Evolutionary conservation across 2,888 invertebrate species (phyloP).

Genomic region (Chalcosyrphus nemorum): DNA sequence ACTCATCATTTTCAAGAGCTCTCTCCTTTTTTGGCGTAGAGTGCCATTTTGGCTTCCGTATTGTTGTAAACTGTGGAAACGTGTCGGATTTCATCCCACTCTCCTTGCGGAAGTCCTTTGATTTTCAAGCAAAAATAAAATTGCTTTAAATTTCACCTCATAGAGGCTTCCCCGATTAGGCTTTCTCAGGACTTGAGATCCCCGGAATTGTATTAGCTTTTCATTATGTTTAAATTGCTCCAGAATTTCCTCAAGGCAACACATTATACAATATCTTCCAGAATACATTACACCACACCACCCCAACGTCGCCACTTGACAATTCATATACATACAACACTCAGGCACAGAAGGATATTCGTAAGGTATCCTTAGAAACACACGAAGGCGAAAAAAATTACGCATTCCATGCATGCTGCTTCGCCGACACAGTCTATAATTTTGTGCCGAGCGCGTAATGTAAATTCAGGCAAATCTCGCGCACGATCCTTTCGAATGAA

Average conservation of each 20-base stretch:
- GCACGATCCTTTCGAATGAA: not conserved
- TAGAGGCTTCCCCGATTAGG: not conserved
- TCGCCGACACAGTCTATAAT: conserved; percentile 15
- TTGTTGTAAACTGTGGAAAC: no score
- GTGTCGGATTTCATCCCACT: no score
- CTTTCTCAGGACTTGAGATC: not conserved
- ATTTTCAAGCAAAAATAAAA: not conserved
- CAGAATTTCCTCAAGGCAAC: not conserved
- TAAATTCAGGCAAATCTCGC: conserved; percentile 7
- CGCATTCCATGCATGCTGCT: conserved; percentile 48
- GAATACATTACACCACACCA: not conserved
- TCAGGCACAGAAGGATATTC: not conserved
- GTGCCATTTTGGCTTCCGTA: no score
- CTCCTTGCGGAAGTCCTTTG: not conserved
- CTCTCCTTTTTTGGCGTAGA: no score
- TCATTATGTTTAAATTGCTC: not conserved
- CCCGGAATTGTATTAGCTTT: conserved; percentile 6
- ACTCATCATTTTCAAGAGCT: no score
- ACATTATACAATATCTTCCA: not conserved
- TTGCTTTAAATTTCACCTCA: not conserved
- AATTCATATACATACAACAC: no score
- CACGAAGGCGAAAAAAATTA: no score
- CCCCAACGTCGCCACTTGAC: no score
- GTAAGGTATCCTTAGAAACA: not conserved
- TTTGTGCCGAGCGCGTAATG: conserved; percentile 20